These are phyloP conservation scores for Nematostella vectensis DNA, from an alignment of 92 coral and sea anemone species.

Conservation along the genomic window DNA sequence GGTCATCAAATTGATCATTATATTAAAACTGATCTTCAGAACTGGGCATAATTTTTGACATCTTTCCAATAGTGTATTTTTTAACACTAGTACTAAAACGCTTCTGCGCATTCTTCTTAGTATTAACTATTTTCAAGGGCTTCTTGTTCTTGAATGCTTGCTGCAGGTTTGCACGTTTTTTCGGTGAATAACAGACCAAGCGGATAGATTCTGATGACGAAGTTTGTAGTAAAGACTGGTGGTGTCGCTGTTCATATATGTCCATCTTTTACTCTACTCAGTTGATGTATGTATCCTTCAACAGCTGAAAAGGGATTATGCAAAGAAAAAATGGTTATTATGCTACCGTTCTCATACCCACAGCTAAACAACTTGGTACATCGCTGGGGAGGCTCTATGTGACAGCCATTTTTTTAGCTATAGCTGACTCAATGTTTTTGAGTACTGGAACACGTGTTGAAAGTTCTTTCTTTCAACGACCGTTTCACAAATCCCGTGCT, in stretches of 20 bases:
- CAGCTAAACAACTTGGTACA: too few relatives aligned
- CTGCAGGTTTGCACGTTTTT: constrained; percentile 22
- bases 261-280: constrained; percentile 5
- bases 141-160: constrained; percentile 19
- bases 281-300: constrained; percentile 12
- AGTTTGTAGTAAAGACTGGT: constrained; percentile 15
- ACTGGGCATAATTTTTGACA: constrained; percentile 40
- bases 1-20: constrained; percentile 4
- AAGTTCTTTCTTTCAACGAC: too few relatives aligned
- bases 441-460: too few relatives aligned
- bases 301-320: too few relatives aligned
- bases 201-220: constrained; percentile 12
- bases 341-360: not conserved
- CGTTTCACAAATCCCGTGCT: too few relatives aligned
- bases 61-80: constrained; percentile 47
- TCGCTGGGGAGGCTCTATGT: too few relatives aligned
- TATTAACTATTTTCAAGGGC: constrained; percentile 34
- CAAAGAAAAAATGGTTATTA: not conserved
- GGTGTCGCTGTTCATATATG: too few relatives aligned
- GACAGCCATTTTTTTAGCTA: too few relatives aligned
- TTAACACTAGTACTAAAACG: constrained; percentile 15
- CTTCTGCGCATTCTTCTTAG: constrained; percentile 23
- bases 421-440: too few relatives aligned
- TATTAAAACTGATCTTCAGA: constrained; percentile 35
- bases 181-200: constrained; percentile 39